Evolutionary conservation across 2,113 vertebrate species (phyloP).

Genomic region (Pleuronectes platessa): DNA sequence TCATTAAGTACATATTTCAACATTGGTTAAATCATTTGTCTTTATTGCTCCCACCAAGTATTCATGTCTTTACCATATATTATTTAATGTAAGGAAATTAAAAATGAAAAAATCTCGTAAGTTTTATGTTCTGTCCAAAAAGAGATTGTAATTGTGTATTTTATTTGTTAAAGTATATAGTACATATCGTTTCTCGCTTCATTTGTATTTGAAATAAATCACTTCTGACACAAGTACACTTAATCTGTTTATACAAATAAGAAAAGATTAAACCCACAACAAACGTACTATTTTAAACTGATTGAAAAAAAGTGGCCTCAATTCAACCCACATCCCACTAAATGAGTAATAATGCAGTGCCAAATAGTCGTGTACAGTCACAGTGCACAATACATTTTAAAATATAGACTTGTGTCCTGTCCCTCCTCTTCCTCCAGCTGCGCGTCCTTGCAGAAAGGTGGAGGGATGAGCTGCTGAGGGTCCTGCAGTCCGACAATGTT

Average conservation of each 20-base stretch:
- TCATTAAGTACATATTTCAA: background rate
- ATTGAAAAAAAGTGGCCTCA: background rate
- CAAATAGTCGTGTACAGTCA: background rate
- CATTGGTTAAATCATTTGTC: background rate
- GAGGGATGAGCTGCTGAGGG: conserved; percentile 59
- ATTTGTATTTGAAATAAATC: no score
- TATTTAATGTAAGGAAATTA: background rate
- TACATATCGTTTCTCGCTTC: background rate
- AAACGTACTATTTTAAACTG: background rate
- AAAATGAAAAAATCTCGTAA: background rate
- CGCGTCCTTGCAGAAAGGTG: conserved; percentile 40
- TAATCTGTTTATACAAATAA: background rate
- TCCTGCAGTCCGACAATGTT: conserved; percentile 65
- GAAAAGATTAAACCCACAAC: background rate
- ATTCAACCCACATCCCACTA: background rate
- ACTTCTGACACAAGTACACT: no score
- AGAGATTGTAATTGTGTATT: background rate
- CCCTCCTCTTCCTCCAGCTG: conserved; percentile 10
- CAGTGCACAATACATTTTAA: no score
- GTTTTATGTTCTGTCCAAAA: background rate
- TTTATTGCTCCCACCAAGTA: background rate
- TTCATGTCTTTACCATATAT: no score
- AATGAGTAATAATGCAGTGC: no score
- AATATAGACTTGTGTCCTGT: no score
- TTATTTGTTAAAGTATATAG: no score